Evolutionary conservation across 2,113 vertebrate species (phyloP).

Genomic region (Coryphaenoides rupestris): DNA sequence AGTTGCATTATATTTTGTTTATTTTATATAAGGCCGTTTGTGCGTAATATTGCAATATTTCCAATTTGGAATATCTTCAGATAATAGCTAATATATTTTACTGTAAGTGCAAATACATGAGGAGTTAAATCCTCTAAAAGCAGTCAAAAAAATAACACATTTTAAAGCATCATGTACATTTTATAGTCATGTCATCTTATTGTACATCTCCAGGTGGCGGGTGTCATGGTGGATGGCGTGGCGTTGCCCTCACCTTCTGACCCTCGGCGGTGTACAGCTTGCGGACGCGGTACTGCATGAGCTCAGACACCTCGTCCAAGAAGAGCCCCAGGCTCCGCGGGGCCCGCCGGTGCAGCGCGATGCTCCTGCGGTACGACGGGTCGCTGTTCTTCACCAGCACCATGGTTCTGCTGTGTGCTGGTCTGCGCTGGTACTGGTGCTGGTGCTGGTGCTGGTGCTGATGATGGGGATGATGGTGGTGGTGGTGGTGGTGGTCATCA

Average conservation of each 20-base stretch:
- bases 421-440: too few species aligned
- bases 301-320: slow-evolving; percentile 83
- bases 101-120: too few species aligned
- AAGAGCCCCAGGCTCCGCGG: slow-evolving; percentile 77
- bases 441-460: slow-evolving; percentile 48
- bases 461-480: too few species aligned
- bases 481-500: slow-evolving; percentile 30
- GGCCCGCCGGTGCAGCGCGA: slow-evolving; percentile 76
- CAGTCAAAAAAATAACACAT: too few species aligned
- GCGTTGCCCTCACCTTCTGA: slow-evolving; percentile 74
- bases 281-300: slow-evolving; percentile 82
- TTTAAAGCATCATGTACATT: too few species aligned
- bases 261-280: slow-evolving; percentile 84
- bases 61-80: too few species aligned
- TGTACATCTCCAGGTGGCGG: neutral
- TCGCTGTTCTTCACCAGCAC: slow-evolving; percentile 87
- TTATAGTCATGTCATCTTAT: too few species aligned
- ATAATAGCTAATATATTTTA: too few species aligned
- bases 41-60: too few species aligned
- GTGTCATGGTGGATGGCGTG: neutral
- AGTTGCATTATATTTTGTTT: too few species aligned
- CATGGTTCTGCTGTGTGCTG: slow-evolving; percentile 72
- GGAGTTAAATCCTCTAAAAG: too few species aligned
- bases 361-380: slow-evolving; percentile 69
- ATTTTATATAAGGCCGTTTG: too few species aligned